Evolutionary conservation across 2,113 vertebrate species (phyloP).

Genomic region (Desmodus rotundus): DNA sequence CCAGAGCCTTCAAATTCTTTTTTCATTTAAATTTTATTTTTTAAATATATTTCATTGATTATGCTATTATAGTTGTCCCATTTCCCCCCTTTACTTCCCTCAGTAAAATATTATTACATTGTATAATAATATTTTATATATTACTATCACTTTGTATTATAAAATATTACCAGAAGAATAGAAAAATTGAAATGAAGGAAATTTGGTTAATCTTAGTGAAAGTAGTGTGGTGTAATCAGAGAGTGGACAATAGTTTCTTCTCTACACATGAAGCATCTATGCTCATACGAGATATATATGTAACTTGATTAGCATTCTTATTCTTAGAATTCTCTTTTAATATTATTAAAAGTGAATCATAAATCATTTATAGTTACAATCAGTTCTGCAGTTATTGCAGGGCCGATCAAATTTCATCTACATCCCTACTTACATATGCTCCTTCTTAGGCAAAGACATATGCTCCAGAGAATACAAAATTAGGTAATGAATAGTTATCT

Average conservation of each 20-base stretch:
- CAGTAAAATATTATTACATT: too few relatives aligned
- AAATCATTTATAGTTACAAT: constrained; percentile 12
- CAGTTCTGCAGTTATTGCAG: not conserved
- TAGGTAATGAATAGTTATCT: not conserved
- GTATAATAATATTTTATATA: not conserved
- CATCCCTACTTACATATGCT: not conserved
- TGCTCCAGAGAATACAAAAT: constrained; percentile 30
- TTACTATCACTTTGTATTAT: not conserved
- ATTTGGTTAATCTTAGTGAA: not conserved
- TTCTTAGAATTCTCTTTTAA: not conserved
- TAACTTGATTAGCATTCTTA: not conserved
- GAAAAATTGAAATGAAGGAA: not conserved
- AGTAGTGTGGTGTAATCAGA: not conserved
- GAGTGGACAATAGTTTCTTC: not conserved
- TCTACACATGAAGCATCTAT: not conserved
- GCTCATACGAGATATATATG: not conserved
- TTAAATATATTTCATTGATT: too few relatives aligned
- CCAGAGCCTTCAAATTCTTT: too few relatives aligned
- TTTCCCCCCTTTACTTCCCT: too few relatives aligned
- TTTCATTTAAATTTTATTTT: too few relatives aligned
- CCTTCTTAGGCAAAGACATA: not conserved
- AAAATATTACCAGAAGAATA: not conserved
- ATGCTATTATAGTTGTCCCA: too few relatives aligned
- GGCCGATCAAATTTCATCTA: not conserved
- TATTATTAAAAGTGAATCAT: constrained; percentile 5